phyloP scores from a whole-genome alignment of 2,113 vertebrate species.

The Erinaceus europaeus region DNA sequence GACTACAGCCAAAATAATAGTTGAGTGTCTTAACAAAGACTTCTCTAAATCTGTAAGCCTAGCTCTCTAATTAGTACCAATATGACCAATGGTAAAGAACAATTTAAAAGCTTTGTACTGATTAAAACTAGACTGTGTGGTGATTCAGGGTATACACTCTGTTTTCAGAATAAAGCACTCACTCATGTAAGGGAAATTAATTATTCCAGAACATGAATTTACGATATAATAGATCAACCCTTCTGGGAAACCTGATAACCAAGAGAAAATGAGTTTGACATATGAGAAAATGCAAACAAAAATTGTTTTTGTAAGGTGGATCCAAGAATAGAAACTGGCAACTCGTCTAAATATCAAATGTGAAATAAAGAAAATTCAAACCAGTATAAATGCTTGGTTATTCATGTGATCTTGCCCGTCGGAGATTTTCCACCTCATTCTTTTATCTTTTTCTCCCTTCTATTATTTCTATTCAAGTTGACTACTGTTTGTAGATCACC shows the following conservation, averaged over 20 bases:
- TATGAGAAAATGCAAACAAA: constrained; percentile 38
- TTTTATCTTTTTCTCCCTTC: neutral
- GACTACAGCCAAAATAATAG: neutral
- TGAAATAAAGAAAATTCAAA: neutral
- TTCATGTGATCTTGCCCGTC: neutral
- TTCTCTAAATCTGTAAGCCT: neutral
- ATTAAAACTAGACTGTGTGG: neutral
- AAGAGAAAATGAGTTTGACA: constrained; percentile 43
- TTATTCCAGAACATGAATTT: constrained; percentile 42
- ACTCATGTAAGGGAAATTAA: constrained; percentile 49
- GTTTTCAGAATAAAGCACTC: constrained; percentile 46
- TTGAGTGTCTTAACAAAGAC: neutral
- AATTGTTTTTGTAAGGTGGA: constrained; percentile 4
- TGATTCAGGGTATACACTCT: neutral
- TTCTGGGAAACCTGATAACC: constrained; percentile 38
- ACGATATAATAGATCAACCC: neutral
- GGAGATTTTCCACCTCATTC: neutral
- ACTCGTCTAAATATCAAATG: neutral
- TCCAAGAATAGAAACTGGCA: neutral
- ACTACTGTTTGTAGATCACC: neutral
- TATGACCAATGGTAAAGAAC: neutral
- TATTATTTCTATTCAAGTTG: neutral
- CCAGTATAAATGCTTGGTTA: neutral
- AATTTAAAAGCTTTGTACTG: neutral
- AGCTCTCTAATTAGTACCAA: neutral